Evolutionary conservation across 2,888 invertebrate genomes (phyloP).

Genomic region (Reticulitermes lucifugus): DNA sequence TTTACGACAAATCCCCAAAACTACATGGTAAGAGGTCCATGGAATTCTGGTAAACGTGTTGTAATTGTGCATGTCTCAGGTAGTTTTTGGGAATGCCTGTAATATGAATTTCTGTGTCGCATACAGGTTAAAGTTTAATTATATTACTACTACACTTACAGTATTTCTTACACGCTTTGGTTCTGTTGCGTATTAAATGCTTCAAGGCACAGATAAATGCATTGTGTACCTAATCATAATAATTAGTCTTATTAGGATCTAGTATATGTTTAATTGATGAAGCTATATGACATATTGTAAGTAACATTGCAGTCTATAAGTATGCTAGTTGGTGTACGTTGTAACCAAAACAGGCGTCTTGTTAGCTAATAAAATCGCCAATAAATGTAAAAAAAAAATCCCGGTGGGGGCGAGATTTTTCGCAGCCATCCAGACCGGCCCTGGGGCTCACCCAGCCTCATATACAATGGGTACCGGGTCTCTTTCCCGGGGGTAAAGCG

Average conservation of each 20-base stretch:
- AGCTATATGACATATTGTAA: not conserved
- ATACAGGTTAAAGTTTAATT: not conserved
- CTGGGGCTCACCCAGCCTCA: no score
- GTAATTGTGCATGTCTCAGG: not conserved
- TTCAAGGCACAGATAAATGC: not conserved
- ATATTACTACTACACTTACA: not conserved
- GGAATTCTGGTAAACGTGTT: no score
- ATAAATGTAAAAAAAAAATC: not conserved
- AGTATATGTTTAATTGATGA: not conserved
- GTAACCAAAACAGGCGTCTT: conserved; percentile 27
- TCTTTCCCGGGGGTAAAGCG: no score
- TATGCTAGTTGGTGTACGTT: conserved; percentile 31
- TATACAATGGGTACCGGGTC: no score
- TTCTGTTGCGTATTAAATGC: not conserved
- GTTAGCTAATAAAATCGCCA: conserved; percentile 34
- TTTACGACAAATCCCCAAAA: no score
- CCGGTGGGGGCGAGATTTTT: no score
- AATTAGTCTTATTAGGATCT: not conserved
- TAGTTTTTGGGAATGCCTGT: not conserved
- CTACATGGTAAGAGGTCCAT: no score
- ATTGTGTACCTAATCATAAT: not conserved
- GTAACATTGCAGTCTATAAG: conserved; percentile 18
- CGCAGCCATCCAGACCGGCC: no score
- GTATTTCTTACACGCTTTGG: not conserved
- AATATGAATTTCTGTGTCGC: not conserved